Conservation (phyloP, 2,113 vertebrate genomes). For the Alligator mississippiensis region DNA sequence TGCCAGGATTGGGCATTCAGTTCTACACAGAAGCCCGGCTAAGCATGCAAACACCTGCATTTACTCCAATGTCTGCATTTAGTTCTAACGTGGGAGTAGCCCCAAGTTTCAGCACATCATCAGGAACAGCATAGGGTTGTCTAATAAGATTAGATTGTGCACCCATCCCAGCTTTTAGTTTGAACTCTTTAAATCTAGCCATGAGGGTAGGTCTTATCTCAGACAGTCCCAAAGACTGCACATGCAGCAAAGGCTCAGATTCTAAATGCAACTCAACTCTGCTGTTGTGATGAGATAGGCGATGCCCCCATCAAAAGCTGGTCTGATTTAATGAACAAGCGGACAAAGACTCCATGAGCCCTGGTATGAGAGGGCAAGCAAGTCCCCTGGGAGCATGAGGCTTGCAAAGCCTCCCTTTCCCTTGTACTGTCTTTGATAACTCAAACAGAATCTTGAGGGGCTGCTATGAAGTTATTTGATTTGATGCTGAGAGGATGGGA, state of each 20-base stretch:
- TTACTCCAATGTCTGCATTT: background rate
- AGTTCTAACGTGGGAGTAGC: background rate
- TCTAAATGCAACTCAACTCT: background rate
- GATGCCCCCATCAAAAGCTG: background rate
- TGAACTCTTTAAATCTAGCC: no score
- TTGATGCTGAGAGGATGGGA: background rate
- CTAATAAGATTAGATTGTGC: background rate
- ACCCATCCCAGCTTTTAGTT: background rate
- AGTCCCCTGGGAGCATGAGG: background rate
- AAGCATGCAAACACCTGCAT: background rate
- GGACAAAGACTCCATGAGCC: background rate
- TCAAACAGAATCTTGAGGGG: background rate
- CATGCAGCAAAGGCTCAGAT: background rate
- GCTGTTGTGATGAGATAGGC: background rate
- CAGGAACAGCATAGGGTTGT: no score
- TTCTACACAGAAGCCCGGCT: background rate
- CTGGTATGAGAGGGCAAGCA: background rate
- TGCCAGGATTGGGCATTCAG: background rate
- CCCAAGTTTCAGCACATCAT: background rate
- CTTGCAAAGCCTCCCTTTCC: background rate
- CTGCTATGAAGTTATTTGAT: background rate
- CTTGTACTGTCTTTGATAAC: background rate
- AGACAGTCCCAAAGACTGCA: no score
- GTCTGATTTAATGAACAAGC: background rate
- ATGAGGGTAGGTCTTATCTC: no score